Evolutionary conservation across 2,797 vertebrate genomes (phyloP).

Genomic region (Argya squamiceps): DNA sequence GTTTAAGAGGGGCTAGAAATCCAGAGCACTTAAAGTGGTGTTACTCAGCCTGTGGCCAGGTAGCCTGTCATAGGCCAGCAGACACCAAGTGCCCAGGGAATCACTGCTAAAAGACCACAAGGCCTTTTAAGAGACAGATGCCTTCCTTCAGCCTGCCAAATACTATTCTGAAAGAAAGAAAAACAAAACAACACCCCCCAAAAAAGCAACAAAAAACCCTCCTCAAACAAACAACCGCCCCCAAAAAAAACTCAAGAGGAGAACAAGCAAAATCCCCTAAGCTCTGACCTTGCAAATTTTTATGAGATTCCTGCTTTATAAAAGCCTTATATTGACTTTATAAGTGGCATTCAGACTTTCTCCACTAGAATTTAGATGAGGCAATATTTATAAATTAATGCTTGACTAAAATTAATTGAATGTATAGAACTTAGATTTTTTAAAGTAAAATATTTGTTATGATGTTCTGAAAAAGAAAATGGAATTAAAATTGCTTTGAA

Average conservation of each 20-base stretch:
- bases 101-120: not conserved
- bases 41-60: not conserved
- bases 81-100: not conserved
- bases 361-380: not conserved
- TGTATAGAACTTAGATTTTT: not conserved
- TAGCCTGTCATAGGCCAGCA: not conserved
- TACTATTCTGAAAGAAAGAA: not conserved
- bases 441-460: not conserved
- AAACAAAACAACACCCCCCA: too few relatives aligned
- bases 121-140: rapidly evolving
- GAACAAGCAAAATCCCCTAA: not conserved
- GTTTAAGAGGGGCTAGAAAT: not conserved
- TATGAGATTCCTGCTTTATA: not conserved
- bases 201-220: too few relatives aligned
- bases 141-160: not conserved
- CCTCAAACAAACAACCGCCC: too few relatives aligned
- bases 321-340: not conserved
- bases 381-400: not conserved
- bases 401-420: not conserved
- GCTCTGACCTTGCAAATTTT: not conserved
- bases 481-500: not conserved
- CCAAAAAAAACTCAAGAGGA: not conserved
- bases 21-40: not conserved
- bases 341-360: not conserved
- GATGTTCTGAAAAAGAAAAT: not conserved